Evolutionary conservation across 1,140 invertebrate species (phyloP), one percentile per base, ranked within the genome.

Genomic region (Caenorhabditis brenneri): DNA sequence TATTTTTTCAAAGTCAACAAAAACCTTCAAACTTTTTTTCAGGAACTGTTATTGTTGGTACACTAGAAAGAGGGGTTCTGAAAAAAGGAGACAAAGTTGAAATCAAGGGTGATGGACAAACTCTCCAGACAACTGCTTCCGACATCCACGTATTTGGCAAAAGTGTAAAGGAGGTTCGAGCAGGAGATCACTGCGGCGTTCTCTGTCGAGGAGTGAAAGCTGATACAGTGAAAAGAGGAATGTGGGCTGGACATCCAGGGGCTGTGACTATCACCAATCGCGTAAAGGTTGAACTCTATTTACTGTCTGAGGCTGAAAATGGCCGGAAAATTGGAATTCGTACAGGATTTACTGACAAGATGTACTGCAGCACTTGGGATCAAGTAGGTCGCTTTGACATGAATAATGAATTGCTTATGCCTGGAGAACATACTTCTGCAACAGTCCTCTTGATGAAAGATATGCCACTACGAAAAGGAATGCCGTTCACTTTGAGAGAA

Each of bases 1-100:
- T 53, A 36, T 12, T 80, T 42, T 79, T 42, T 79, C 16, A 31
- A 27, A 31, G 5, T 36, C 31, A 29, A 33, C 9, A 39, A 51
- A 82, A 24, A 6, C 22, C 16, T 33, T n/a, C n/a, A n/a, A n/a
- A n/a, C n/a, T n/a, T n/a, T n/a, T 53, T 80, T 80, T 24, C 65
- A 83, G 81, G 82, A 51, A 99, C 97, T 29, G 97, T 99, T 0
- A 94, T 97, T 0, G 96, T 96, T 60, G 97, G 97, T 0, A 93
- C 95, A 88, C 91, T 99, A 53, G 91, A 89, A 82, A 93, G 96
- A 90, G 97, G 96, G 88, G 92, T 94, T 24, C 90, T 99, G 0
- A 99, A 98, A 91, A 98, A 97, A 91, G 97, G 97, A 49, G 94
- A 93, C 85, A 96, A 97, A 87, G 94, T 94, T 22, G 84, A 85